Conservation (phyloP, 2,888 invertebrate species). For the Chaetoderma sp. region DNA sequence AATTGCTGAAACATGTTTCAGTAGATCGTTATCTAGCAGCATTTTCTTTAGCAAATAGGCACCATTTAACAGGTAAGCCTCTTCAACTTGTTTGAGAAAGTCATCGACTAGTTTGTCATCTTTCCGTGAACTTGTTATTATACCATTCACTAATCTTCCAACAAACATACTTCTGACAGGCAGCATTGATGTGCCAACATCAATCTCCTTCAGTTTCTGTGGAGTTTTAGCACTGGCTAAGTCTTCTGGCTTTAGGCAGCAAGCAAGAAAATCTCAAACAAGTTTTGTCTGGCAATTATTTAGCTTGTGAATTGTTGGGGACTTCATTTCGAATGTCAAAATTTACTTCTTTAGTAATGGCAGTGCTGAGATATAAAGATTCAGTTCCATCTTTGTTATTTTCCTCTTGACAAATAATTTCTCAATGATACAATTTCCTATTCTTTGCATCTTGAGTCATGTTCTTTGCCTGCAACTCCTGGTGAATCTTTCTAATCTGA, state of each 20-base stretch:
- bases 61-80: slow-evolving; percentile 1
- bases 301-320: neutral
- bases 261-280: neutral
- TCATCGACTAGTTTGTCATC: neutral
- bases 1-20: neutral
- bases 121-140: no score
- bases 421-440: slow-evolving; percentile 20
- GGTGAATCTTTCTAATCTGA: neutral
- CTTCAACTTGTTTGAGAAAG: neutral
- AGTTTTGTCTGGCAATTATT: neutral
- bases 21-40: neutral
- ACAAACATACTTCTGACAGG: neutral
- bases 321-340: neutral
- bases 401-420: slow-evolving; percentile 16
- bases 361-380: slow-evolving; percentile 13
- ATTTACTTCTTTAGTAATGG: neutral
- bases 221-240: neutral
- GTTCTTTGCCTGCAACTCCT: neutral
- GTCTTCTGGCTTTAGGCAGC: neutral
- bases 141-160: neutral
- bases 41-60: neutral
- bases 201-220: neutral
- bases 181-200: neutral
- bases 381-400: slow-evolving; percentile 4
- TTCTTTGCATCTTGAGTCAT: slow-evolving; percentile 6